Base-by-base conservation (phyloP, 2,113 vertebrate species). In the Chroicocephalus ridibundus region DNA sequence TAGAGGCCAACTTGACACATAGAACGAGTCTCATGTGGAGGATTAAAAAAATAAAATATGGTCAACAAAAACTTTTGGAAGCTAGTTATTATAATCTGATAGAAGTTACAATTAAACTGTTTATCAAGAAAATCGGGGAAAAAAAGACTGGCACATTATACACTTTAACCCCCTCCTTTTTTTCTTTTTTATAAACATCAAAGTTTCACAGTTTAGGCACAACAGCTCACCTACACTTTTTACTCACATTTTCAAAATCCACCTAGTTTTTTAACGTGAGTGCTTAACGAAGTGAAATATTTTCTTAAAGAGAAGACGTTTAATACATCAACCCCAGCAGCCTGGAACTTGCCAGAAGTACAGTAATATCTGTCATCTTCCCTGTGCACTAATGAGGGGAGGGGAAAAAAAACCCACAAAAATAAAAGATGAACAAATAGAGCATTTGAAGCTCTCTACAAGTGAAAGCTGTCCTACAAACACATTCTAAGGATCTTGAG, bases 331-430 rank as follows among this genome's bases (percentile, higher is more conserved):
- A 60, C 71, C 66, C 55, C 70, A 92, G 52, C 44, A 85, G 70
- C 61, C n/a, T 81, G 51, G 84, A 78, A 92, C 61, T 85, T 91
- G 75, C 79, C 78, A 95, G 58, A 77, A 82, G 38, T 47, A 71
- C 58, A 38, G 38, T 60, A 71, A 55, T 51, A 75, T 19, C 65
- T 51, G 60, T 85, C 47, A 51, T 75, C 38, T 32, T 75, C 70
- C 54, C 47, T 57, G 49, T 68, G 69, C 47, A 65, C 38, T 81
- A 74, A 81, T n/a, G 31, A 5, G 8, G 19, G 21, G 32, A 31
- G 14, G 24, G 9, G 6, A 4, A 3, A 14, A 44, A 60, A 36
- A 58, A 44, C 5, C 52, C 13, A 4, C 7, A 54, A 42, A 66
- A 71, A 25, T 24, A 75, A 38, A 52, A 52, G 19, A n/a, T 29